Conservation (phyloP, 2,113 vertebrate genomes). For the Marmota flaviventris region DNA sequence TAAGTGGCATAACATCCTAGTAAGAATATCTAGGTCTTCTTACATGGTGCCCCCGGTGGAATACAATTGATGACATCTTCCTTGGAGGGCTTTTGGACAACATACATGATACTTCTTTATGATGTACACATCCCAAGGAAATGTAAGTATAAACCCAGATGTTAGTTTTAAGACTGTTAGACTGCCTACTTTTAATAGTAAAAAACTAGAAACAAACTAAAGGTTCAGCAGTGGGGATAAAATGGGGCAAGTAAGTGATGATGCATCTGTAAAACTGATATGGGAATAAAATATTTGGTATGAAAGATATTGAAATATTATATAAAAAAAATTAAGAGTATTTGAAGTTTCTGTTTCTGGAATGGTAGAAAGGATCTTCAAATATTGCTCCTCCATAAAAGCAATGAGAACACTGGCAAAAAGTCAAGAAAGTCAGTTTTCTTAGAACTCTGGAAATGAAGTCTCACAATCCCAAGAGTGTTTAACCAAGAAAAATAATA, state of each 20-base stretch:
- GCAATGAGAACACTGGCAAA: not conserved
- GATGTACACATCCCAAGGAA: not conserved
- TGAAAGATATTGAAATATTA: not conserved
- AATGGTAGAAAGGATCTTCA: not conserved
- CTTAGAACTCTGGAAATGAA: constrained; percentile 18
- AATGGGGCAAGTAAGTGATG: not conserved
- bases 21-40: not conserved
- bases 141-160: not conserved
- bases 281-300: not conserved
- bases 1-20: not conserved
- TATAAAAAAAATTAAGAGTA: not conserved
- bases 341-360: not conserved
- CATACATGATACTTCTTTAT: not conserved
- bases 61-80: not conserved
- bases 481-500: not conserved
- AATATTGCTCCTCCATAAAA: not conserved
- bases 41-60: not conserved
- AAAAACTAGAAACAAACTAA: not conserved
- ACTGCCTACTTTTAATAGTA: not conserved
- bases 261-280: not conserved
- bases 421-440: not conserved
- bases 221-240: not conserved
- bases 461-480: not conserved
- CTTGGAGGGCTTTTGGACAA: not conserved
- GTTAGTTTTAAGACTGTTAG: constrained; percentile 18